Conservation (phyloP, 2,113 vertebrate species). For the Tylochromis polylepis region DNA sequence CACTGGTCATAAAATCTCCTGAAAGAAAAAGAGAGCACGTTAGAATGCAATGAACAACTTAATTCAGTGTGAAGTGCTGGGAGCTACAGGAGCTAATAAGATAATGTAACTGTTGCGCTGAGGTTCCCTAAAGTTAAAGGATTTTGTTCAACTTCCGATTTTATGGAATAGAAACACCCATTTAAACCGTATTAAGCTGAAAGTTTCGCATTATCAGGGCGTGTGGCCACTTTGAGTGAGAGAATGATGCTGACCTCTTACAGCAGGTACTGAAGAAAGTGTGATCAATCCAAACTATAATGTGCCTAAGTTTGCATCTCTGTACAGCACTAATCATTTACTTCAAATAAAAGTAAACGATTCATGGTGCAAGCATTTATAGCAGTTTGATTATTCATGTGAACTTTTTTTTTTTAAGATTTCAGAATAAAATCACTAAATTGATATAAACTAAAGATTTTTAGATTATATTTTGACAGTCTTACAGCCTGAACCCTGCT, state of each 20-base stretch:
- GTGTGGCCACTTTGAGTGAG: accelerated
- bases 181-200: not conserved
- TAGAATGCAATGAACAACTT: not conserved
- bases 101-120: not conserved
- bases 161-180: no score
- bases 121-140: not conserved
- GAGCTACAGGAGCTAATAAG: not conserved
- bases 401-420: not conserved
- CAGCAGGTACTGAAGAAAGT: not conserved
- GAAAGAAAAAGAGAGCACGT: not conserved
- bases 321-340: not conserved
- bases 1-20: conserved; percentile 46
- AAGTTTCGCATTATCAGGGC: accelerated
- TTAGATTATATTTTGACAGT: not conserved
- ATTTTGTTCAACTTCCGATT: not conserved
- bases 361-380: no score
- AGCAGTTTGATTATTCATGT: not conserved
- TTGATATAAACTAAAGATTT: not conserved
- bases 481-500: not conserved
- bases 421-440: not conserved
- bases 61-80: not conserved
- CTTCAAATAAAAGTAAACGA: no score
- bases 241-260: not conserved
- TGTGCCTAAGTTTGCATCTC: not conserved
- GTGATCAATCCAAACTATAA: not conserved